These are phyloP conservation scores for Trissoscelio sp. DNA, from an alignment of 2,888 invertebrate species.

Conservation along the genomic window DNA sequence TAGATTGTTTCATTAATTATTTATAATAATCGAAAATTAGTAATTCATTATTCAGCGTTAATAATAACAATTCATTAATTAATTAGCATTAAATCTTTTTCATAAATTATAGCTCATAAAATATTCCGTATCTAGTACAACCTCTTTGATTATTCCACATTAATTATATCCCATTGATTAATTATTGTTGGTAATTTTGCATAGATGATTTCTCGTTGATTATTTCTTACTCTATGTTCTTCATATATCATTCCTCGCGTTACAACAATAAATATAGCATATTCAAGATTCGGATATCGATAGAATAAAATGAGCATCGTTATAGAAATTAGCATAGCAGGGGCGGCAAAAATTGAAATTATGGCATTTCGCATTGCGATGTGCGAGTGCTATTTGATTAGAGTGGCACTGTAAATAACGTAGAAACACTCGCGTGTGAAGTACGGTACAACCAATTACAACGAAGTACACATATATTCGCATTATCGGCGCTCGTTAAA, in stretches of 20 bases:
- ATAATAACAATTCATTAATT: no score
- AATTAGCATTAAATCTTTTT: not conserved
- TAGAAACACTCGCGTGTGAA: constrained; percentile 49
- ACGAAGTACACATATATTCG: constrained; percentile 53
- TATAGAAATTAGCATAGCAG: constrained; percentile 3
- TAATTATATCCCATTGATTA: not conserved
- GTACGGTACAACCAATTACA: constrained; percentile 51
- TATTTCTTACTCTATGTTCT: not conserved
- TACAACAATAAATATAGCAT: not conserved
- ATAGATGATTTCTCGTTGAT: not conserved
- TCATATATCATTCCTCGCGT: not conserved
- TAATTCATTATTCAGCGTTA: no score
- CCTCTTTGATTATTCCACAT: not conserved
- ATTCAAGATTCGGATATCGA: constrained; percentile 12
- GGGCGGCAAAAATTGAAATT: constrained; percentile 37
- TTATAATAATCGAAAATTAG: no score
- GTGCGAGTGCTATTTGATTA: constrained; percentile 40
- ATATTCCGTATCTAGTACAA: not conserved
- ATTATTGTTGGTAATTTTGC: not conserved
- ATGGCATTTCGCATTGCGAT: constrained; percentile 23
- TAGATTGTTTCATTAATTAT: no score
- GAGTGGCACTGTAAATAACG: constrained; percentile 40
- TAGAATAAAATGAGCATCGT: constrained; percentile 20
- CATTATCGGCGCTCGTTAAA: constrained; percentile 65
- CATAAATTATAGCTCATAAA: no score